These are phyloP conservation scores for Cacatua alba DNA, from an alignment of 2,113 vertebrate species.

Conservation along the genomic window DNA sequence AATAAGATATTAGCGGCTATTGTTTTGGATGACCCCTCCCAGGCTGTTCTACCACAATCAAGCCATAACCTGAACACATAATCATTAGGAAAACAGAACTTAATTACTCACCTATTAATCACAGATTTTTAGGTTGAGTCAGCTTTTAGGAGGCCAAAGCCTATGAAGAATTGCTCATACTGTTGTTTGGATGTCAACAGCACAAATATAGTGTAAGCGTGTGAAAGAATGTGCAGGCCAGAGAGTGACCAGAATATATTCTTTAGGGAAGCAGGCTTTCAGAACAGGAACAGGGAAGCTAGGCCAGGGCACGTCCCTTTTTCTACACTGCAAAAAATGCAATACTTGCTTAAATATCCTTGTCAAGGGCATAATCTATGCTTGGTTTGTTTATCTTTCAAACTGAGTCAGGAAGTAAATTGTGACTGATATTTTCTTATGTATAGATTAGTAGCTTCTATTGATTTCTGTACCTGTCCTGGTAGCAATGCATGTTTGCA, in stretches of 20 bases:
- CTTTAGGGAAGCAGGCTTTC: neutral
- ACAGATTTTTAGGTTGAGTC: neutral
- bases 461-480: neutral
- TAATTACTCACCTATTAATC: neutral
- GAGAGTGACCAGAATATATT: accelerated
- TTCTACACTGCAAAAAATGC: neutral
- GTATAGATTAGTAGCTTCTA: neutral
- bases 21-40: neutral
- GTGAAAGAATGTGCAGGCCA: neutral
- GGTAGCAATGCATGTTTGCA: neutral
- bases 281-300: neutral
- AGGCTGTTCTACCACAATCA: neutral
- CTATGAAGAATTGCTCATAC: neutral
- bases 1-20: neutral
- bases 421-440: neutral
- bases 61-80: neutral
- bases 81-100: neutral
- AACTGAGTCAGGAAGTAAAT: neutral
- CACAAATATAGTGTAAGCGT: neutral
- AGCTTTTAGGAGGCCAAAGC: neutral
- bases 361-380: neutral
- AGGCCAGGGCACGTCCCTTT: neutral
- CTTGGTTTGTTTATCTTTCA: neutral
- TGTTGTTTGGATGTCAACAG: neutral
- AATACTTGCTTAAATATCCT: neutral